phyloP scores from a whole-genome alignment of 1,140 invertebrate genomes.

The Pogonomyrmex barbatus region DNA sequence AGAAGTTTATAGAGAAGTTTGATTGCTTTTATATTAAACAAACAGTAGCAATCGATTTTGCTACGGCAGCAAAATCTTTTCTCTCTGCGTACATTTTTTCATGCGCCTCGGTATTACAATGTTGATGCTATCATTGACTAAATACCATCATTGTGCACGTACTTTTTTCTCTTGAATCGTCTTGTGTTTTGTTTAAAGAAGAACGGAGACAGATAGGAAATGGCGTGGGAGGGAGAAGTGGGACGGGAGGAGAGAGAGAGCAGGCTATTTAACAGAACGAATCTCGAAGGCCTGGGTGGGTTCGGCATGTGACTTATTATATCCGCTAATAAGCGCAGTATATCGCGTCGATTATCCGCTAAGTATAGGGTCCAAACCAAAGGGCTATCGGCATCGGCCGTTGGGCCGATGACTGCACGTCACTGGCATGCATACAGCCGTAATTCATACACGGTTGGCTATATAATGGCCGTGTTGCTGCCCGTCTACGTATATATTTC shows the following conservation, averaged over 20 bases:
- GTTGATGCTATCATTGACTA: slow-evolving; percentile 6
- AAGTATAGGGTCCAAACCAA: slow-evolving; percentile 83
- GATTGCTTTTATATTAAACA: not conserved
- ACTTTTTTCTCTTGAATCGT: not conserved
- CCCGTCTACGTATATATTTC: slow-evolving; percentile 44
- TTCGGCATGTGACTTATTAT: slow-evolving; percentile 79
- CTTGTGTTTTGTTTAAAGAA: not conserved
- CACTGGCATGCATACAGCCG: slow-evolving; percentile 80
- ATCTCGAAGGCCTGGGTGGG: slow-evolving; percentile 32
- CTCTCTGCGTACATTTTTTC: not conserved
- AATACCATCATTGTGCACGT: not conserved
- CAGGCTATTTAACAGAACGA: slow-evolving; percentile 49
- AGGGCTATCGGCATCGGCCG: slow-evolving; percentile 77
- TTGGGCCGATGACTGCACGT: slow-evolving; percentile 83
- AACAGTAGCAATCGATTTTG: not conserved
- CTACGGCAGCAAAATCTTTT: not conserved
- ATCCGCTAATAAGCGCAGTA: slow-evolving; percentile 84
- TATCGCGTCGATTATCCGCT: slow-evolving; percentile 84
- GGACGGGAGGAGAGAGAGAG: not conserved
- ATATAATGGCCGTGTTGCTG: slow-evolving; percentile 69
- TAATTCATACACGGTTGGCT: slow-evolving; percentile 80
- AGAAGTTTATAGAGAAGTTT: not conserved
- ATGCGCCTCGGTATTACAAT: not conserved
- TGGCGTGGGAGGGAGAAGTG: slow-evolving; percentile 37
- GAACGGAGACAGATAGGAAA: slow-evolving; percentile 16